These are phyloP conservation scores for Porites divaricata DNA, from an alignment of 92 coral and sea anemone genomes.

Conservation along the genomic window DNA sequence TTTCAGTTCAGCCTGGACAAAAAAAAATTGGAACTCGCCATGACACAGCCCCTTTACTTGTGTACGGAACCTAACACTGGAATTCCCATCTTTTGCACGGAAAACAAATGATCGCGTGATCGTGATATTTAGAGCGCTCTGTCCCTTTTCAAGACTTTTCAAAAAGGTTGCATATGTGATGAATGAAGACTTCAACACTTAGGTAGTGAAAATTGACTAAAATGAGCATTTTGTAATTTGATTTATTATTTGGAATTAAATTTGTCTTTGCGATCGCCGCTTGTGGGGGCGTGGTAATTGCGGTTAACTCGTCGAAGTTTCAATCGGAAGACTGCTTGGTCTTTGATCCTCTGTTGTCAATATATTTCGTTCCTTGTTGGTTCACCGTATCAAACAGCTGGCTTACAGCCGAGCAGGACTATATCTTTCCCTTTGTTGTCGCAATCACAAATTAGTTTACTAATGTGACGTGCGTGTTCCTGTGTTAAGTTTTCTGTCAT, in stretches of 20 bases:
- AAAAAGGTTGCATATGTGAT: background rate
- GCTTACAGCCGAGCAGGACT: too few species aligned
- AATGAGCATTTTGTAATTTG: background rate
- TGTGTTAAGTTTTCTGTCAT: background rate
- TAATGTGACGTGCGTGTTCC: constrained; percentile 1
- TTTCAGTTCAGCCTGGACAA: too few species aligned
- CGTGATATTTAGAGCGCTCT: background rate
- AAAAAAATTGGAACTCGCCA: too few species aligned
- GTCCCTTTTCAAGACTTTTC: background rate
- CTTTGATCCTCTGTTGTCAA: too few species aligned
- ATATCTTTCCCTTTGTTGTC: too few species aligned
- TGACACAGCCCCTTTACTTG: too few species aligned
- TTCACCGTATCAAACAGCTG: too few species aligned
- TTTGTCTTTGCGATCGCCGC: background rate
- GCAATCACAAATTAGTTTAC: background rate
- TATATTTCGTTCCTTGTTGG: too few species aligned
- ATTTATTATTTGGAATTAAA: too few species aligned
- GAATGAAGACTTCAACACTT: background rate
- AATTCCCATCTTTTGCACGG: background rate
- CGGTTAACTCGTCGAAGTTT: too few species aligned
- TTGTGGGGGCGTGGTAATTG: background rate
- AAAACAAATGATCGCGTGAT: constrained; percentile 12
- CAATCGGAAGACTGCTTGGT: too few species aligned
- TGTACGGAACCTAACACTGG: background rate
- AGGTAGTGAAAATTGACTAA: background rate